Percentiles rank a stretch among this genome's conserved stretches.
Evolutionary conservation across 2,797 vertebrate genomes (phyloP).

Genomic region (Brotogeris chrysoptera): DNA sequence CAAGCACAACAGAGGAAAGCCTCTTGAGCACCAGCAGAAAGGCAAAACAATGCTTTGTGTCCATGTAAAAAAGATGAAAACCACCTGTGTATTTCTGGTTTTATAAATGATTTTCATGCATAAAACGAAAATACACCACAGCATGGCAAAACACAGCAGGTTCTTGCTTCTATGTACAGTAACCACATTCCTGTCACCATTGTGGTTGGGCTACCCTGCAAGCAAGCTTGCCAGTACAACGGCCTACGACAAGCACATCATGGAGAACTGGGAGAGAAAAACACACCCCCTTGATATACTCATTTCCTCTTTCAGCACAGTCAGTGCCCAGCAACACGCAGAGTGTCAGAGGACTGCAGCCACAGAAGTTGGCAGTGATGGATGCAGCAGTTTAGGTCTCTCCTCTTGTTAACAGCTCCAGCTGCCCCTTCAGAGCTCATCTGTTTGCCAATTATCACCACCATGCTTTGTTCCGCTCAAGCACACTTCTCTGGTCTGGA

Average conservation of each 20-base stretch:
- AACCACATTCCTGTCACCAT: neutral
- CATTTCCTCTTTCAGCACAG: neutral
- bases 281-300: fast-evolving
- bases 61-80: neutral
- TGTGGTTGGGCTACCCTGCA: fast-evolving
- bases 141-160: neutral
- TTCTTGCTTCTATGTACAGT: neutral
- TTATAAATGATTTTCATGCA: neutral
- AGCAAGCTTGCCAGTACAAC: neutral
- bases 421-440: neutral
- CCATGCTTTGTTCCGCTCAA: neutral
- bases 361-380: neutral
- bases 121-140: neutral
- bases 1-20: neutral
- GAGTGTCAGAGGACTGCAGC: neutral
- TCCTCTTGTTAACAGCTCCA: neutral
- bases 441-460: neutral
- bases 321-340: fast-evolving
- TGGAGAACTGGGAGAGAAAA: neutral
- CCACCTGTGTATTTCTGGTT: neutral
- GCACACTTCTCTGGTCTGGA: neutral
- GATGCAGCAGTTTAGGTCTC: neutral
- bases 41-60: neutral
- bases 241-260: neutral
- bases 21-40: neutral